Percentiles rank a stretch among this genome's conserved stretches.
Conservation (phyloP, 2,113 vertebrate species). For the Nibea coibor region DNA sequence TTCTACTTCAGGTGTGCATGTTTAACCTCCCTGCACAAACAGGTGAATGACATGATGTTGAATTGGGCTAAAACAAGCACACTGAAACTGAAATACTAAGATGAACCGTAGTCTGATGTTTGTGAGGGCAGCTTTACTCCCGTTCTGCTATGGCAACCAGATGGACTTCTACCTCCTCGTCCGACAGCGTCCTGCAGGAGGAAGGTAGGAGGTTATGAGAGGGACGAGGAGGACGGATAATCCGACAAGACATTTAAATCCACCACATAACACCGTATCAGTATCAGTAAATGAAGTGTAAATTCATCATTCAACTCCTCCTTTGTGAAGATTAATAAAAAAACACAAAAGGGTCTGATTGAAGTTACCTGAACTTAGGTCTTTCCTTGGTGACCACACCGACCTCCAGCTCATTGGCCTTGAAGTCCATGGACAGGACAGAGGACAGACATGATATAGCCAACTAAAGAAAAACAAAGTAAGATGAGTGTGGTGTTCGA, state of each 20-base stretch:
- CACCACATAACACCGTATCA: not conserved
- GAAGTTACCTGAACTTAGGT: constrained; percentile 83
- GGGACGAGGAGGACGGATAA: not conserved
- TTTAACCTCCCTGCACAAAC: not conserved
- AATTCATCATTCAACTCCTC: not conserved
- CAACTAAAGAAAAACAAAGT: constrained; percentile 67
- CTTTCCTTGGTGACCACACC: constrained; percentile 83
- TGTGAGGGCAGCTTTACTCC: constrained; percentile 67
- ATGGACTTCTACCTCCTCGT: constrained; percentile 79
- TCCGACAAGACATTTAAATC: not conserved
- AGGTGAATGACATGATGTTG: not conserved
- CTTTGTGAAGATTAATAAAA: not conserved
- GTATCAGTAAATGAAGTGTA: too few relatives aligned
- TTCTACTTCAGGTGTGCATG: not conserved
- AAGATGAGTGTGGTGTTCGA: not conserved
- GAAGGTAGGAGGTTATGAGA: not conserved
- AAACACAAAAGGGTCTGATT: not conserved
- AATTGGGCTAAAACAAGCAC: not conserved
- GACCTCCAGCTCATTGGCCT: constrained; percentile 82
- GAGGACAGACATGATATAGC: constrained; percentile 83
- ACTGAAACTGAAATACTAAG: not conserved
- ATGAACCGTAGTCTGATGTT: not conserved
- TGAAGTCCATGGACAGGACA: constrained; percentile 83
- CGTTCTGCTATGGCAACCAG: constrained; percentile 83
- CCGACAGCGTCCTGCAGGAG: constrained; percentile 74